Conservation (phyloP, 2,888 invertebrate genomes). For the Phoenoteleia sp. region DNA sequence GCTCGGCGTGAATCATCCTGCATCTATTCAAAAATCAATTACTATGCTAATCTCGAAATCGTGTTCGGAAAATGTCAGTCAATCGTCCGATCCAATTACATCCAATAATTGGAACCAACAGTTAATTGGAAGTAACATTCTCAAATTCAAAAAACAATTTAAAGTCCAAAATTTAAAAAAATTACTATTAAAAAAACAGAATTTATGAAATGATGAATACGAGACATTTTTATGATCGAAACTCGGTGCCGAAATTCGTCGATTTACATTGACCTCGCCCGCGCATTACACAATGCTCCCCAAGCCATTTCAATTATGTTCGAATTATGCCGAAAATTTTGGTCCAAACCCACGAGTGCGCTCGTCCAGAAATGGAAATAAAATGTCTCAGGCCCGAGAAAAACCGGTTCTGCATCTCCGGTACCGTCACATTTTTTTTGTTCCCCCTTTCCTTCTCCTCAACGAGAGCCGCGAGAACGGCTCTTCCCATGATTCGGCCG, state of each 20-base stretch:
- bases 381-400: conserved; percentile 44
- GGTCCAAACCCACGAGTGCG: conserved; percentile 21
- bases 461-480: not conserved
- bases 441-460: conserved; percentile 6
- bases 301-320: conserved; percentile 42
- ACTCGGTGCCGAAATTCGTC: not conserved
- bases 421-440: conserved; percentile 63
- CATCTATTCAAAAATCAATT: conserved; percentile 45
- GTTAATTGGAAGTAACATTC: conserved; percentile 22
- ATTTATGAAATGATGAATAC: too few species aligned
- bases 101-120: conserved; percentile 30
- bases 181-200: too few species aligned
- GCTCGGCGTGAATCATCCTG: conserved; percentile 9
- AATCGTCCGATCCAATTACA: conserved; percentile 35
- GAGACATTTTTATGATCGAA: too few species aligned
- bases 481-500: conserved; percentile 56
- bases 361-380: conserved; percentile 55
- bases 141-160: too few species aligned
- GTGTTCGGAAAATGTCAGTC: conserved; percentile 50
- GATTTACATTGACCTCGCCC: not conserved
- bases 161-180: too few species aligned
- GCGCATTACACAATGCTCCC: conserved; percentile 35
- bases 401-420: conserved; percentile 71
- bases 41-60: conserved; percentile 49
- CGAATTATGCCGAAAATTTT: conserved; percentile 63